Evolutionary conservation across 2,113 vertebrate species (phyloP).

Genomic region (Vulpes lagopus): DNA sequence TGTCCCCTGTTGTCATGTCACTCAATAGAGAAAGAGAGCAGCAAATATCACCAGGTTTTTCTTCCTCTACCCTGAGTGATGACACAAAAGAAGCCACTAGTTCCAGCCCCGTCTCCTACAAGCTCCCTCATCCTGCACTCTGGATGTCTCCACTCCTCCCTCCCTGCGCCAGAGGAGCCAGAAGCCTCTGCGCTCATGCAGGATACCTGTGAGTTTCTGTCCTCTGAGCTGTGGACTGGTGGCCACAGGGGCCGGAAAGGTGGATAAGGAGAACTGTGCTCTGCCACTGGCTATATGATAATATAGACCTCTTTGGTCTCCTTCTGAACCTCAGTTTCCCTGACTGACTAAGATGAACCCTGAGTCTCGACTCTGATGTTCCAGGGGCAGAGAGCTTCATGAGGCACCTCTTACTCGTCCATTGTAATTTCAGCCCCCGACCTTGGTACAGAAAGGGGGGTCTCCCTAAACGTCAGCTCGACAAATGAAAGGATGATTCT

Average conservation of each 20-base stretch:
- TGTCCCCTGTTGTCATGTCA: not conserved
- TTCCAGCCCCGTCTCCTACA: not conserved
- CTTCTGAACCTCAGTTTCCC: constrained; percentile 10
- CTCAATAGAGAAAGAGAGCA: not conserved
- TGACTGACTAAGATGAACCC: not conserved
- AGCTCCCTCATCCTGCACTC: not conserved
- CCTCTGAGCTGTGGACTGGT: not conserved
- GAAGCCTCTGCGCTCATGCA: not conserved
- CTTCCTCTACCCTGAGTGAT: not conserved
- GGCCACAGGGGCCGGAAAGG: not conserved
- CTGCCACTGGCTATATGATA: not conserved
- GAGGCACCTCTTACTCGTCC: not conserved
- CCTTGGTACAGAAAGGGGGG: not conserved
- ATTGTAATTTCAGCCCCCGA: not conserved
- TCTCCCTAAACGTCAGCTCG: not conserved
- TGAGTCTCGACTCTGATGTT: not conserved
- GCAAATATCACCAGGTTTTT: not conserved
- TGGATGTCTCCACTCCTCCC: not conserved
- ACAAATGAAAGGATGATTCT: not conserved
- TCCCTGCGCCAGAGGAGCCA: not conserved
- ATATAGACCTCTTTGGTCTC: not conserved
- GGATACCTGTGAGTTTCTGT: not conserved
- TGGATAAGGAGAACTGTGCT: not conserved
- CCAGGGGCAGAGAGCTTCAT: not conserved
- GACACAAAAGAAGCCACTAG: not conserved